These are phyloP conservation scores for Schrankia costaestrigalis DNA, from an alignment of 2,888 invertebrate genomes.

Conservation along the genomic window DNA sequence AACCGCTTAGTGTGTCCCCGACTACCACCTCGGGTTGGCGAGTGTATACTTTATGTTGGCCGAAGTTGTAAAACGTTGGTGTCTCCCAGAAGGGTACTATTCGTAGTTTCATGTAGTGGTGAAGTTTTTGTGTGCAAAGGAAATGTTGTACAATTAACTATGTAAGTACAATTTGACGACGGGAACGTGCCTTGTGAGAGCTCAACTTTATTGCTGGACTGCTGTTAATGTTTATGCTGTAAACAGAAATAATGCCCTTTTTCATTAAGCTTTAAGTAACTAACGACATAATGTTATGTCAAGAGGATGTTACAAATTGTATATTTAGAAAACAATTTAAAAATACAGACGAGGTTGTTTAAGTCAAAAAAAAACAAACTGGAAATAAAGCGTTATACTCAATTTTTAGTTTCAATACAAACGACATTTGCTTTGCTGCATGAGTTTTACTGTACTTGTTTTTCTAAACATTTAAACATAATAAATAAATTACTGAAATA, in stretches of 20 bases:
- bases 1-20: slow-evolving; percentile 59
- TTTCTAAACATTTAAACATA: too few species aligned
- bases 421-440: too few species aligned
- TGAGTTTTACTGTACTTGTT: too few species aligned
- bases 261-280: slow-evolving; percentile 23
- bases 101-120: slow-evolving; percentile 10
- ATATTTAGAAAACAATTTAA: neutral
- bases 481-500: too few species aligned
- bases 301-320: slow-evolving; percentile 7
- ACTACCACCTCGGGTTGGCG: slow-evolving; percentile 46
- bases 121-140: slow-evolving; percentile 11
- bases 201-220: slow-evolving; percentile 26
- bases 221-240: slow-evolving; percentile 28
- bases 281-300: slow-evolving; percentile 9
- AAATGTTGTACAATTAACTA: slow-evolving; percentile 36
- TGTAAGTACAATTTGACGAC: slow-evolving; percentile 42
- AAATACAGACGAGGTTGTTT: too few species aligned
- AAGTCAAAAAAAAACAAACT: too few species aligned
- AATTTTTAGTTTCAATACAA: too few species aligned
- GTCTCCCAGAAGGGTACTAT: slow-evolving; percentile 37
- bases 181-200: slow-evolving; percentile 35
- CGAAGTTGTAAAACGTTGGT: slow-evolving; percentile 47
- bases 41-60: slow-evolving; percentile 47
- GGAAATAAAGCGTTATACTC: too few species aligned
- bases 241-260: slow-evolving; percentile 30